Evolutionary conservation across 2,888 invertebrate species (phyloP).

Genomic region (Leucania comma): DNA sequence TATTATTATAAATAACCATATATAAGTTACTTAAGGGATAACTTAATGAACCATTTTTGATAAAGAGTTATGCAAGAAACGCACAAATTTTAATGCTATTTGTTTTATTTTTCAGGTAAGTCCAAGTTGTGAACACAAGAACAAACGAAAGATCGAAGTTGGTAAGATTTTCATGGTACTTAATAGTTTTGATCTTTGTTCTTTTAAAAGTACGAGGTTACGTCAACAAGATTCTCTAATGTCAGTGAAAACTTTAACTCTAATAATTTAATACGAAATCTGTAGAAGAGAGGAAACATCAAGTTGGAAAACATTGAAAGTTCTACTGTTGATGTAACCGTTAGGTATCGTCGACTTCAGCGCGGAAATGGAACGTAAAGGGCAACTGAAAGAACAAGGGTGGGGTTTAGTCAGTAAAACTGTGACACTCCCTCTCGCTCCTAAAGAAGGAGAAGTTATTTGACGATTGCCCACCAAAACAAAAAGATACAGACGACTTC

Average conservation of each 20-base stretch:
- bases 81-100: slow-evolving; percentile 7
- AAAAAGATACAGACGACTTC: too few relatives aligned
- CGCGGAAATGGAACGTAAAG: too few relatives aligned
- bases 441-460: too few relatives aligned
- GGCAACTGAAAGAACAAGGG: too few relatives aligned
- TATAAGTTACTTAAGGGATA: too few relatives aligned
- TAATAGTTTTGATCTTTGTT: slow-evolving; percentile 46
- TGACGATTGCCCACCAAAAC: too few relatives aligned
- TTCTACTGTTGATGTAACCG: neutral
- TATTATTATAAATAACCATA: too few relatives aligned
- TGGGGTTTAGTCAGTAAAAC: too few relatives aligned
- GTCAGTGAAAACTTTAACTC: slow-evolving; percentile 24
- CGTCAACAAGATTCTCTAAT: slow-evolving; percentile 39
- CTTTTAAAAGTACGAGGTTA: slow-evolving; percentile 36
- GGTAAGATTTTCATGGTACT: slow-evolving; percentile 53
- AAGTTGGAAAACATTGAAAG: neutral
- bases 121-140: slow-evolving; percentile 17
- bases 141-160: slow-evolving; percentile 41
- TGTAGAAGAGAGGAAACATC: neutral
- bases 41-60: neutral
- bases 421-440: too few relatives aligned
- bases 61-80: neutral
- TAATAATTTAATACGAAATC: slow-evolving; percentile 7
- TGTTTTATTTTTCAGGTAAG: slow-evolving; percentile 63
- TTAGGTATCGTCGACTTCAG: neutral